phyloP scores from a whole-genome alignment of 2,113 vertebrate genomes.

The Phoenicopterus ruber region DNA sequence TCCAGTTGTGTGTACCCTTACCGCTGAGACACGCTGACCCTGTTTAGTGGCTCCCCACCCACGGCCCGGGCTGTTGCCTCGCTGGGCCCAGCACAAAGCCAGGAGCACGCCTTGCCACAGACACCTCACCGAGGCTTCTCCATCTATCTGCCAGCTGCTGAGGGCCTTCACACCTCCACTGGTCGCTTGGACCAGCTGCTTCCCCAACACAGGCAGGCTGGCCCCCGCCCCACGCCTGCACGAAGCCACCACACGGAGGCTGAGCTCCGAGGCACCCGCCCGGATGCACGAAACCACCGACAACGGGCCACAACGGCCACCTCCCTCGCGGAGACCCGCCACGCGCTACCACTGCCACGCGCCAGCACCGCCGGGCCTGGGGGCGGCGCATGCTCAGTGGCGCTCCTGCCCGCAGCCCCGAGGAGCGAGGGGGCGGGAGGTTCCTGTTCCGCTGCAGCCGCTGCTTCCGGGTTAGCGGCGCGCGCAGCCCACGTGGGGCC shows the following conservation, averaged over 20 bases:
- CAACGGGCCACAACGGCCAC: not conserved
- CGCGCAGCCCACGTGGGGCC: conserved; percentile 7
- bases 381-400: rapidly evolving
- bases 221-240: not conserved
- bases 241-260: not conserved
- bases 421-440: rapidly evolving
- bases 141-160: no score
- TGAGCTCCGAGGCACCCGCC: no score
- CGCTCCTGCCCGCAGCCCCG: rapidly evolving
- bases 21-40: rapidly evolving
- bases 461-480: conserved; percentile 37
- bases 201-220: not conserved
- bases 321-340: rapidly evolving
- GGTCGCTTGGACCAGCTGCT: rapidly evolving
- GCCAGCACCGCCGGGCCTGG: rapidly evolving
- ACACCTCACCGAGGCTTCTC: not conserved
- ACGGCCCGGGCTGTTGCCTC: not conserved
- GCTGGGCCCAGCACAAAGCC: not conserved
- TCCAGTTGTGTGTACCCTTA: rapidly evolving
- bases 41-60: rapidly evolving
- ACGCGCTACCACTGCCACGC: rapidly evolving
- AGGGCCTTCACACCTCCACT: not conserved
- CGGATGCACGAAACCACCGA: rapidly evolving
- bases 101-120: not conserved
- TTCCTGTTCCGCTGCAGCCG: not conserved